phyloP scores from a whole-genome alignment of 2,797 vertebrate genomes.

The Sebastes ruberrimus region DNA sequence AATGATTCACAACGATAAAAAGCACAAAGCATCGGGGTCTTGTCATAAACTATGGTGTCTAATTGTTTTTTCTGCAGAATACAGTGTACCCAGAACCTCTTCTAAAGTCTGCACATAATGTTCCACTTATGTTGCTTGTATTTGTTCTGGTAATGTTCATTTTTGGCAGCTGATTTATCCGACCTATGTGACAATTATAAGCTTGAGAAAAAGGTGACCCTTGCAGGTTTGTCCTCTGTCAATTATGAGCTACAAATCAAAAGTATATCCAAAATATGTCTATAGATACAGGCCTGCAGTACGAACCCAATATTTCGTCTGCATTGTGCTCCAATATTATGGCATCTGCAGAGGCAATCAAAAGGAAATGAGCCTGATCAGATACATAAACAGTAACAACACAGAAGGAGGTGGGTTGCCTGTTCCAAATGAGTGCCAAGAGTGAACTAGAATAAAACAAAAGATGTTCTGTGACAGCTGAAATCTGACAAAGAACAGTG shows the following conservation, averaged over 20 bases:
- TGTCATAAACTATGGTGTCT: not conserved
- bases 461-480: not conserved
- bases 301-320: conserved; percentile 7
- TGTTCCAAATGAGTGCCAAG: not conserved
- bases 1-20: not conserved
- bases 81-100: not conserved
- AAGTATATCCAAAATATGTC: not conserved
- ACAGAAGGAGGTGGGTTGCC: not conserved
- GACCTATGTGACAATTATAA: not conserved
- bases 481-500: conserved; percentile 12
- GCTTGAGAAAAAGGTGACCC: not conserved
- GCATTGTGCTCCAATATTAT: conserved; percentile 4
- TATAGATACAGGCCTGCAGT: not conserved
- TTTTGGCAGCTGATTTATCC: not conserved
- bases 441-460: not conserved
- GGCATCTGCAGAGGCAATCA: conserved; percentile 7
- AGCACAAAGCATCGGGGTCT: not conserved
- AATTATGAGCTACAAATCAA: not conserved
- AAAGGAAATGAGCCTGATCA: conserved; percentile 15
- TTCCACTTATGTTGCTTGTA: not conserved
- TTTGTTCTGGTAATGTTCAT: not conserved
- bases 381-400: not conserved
- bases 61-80: not conserved
- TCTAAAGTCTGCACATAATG: not conserved
- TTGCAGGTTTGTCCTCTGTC: not conserved